Evolutionary conservation across 2,888 invertebrate species (phyloP), one percentile per base, ranked within the genome.

Genomic region (Ceriagrion tenellum): DNA sequence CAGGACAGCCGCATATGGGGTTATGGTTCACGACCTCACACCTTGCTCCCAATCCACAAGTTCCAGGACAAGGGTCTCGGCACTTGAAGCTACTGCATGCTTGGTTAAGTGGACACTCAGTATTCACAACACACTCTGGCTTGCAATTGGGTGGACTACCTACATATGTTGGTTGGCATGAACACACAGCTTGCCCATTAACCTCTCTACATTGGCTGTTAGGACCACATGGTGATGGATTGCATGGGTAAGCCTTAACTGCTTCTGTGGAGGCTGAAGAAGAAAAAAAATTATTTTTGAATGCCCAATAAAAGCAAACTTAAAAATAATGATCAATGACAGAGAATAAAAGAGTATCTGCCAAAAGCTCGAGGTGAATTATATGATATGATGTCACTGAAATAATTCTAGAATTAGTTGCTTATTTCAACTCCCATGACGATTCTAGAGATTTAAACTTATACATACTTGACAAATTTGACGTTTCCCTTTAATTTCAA

Each of bases 21-120:
- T 98, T 97, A 96, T 98, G 98, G 96, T 98, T 98, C 10, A 98
- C 98, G n/a, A 98, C 98, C 97, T 98, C 98, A 96, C 98, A 98
- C 95, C 98, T 97, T 16, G 98, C 98, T 96, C 98, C 98, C 95
- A 97, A 97, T 26, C 98, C 98, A 96, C 98, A 98, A 55, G 98
- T 97, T 95, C 98, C 98, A 18, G 98, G 97, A 96, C 98, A 98
- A n/a, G 98, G 98, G 96, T 98, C 98, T 74, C 97, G 96, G 96
- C 98, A 98, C 96, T 98, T 98, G 96, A 98, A 98, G 96, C 98
- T 98, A 95, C 97, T 97, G 96, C 98, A 98, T 13, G 98, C 98
- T 96, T 97, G 97, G 96, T 97, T 98, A n/a, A 98, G 97, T 0
- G 98, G 97, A 96, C 98, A 98, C 96, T 98, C 98, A 0, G 98